These are phyloP conservation scores for Ptilodon capucinus DNA, from an alignment of 2,888 invertebrate genomes.

Conservation along the genomic window DNA sequence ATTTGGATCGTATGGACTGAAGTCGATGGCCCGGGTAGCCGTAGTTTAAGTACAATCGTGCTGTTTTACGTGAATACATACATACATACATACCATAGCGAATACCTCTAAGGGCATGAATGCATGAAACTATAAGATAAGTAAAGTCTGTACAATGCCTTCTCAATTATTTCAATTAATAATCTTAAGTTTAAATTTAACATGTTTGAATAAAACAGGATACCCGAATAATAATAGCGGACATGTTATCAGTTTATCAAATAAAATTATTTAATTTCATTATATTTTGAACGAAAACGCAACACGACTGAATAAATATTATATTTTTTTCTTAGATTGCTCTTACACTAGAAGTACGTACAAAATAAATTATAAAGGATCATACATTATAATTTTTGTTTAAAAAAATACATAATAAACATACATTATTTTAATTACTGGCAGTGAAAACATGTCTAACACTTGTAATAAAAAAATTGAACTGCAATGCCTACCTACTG, in stretches of 20 bases:
- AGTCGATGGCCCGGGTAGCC: constrained; percentile 3
- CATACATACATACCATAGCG: too few species aligned
- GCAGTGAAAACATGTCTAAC: constrained; percentile 20
- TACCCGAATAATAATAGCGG: neutral
- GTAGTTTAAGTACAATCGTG: constrained; percentile 3
- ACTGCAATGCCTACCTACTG: neutral
- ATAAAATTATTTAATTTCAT: neutral
- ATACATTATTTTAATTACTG: constrained; percentile 24
- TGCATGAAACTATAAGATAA: neutral
- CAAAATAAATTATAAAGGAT: constrained; percentile 17
- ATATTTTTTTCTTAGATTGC: constrained; percentile 36
- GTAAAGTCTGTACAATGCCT: neutral
- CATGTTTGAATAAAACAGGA: neutral
- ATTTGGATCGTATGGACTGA: constrained; percentile 75
- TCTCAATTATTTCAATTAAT: neutral
- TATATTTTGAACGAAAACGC: constrained; percentile 17
- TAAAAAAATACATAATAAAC: constrained; percentile 19
- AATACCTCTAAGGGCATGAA: neutral
- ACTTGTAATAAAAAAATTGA: neutral
- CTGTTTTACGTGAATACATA: neutral
- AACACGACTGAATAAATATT: constrained; percentile 32
- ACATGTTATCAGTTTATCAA: neutral
- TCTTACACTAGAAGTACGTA: constrained; percentile 30
- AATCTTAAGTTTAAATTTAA: neutral
- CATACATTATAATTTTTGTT: constrained; percentile 22